These are phyloP conservation scores for Apamea crenata DNA, from an alignment of 2,888 invertebrate genomes.

Conservation along the genomic window DNA sequence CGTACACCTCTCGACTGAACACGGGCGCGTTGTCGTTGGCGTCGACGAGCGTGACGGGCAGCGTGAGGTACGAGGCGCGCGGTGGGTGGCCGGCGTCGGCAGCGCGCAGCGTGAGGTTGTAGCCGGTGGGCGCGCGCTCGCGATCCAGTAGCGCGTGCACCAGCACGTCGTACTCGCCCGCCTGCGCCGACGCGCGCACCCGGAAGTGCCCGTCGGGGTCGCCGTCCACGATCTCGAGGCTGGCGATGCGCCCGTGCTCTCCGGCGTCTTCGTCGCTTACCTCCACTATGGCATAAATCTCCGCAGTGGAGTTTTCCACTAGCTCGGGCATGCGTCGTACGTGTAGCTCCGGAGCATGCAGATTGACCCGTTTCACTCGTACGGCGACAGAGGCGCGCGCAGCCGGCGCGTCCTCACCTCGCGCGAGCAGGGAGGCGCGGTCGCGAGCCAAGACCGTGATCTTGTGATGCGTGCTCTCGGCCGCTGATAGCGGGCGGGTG, in stretches of 20 bases:
- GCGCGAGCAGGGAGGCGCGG: constrained; percentile 92
- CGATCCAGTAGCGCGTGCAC: constrained; percentile 94
- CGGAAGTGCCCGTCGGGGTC: constrained; percentile 97
- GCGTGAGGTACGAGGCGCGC: constrained; percentile 94
- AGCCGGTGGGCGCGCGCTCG: constrained; percentile 94
- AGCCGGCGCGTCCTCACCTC: constrained; percentile 91
- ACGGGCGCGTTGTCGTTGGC: constrained; percentile 96
- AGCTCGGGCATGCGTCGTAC: constrained; percentile 95
- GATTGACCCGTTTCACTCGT: constrained; percentile 95
- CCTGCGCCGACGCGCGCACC: constrained; percentile 91
- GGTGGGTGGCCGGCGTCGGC: constrained; percentile 95
- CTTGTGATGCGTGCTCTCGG: constrained; percentile 93
- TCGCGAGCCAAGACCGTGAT: constrained; percentile 96
- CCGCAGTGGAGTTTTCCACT: constrained; percentile 94
- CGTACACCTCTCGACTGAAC: constrained; percentile 96
- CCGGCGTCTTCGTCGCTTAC: constrained; percentile 96
- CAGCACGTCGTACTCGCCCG: constrained; percentile 94
- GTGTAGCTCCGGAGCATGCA: constrained; percentile 95
- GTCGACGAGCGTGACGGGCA: constrained; percentile 95
- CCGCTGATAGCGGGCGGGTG: constrained; percentile 94
- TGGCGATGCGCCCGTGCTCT: constrained; percentile 95
- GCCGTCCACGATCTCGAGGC: constrained; percentile 96
- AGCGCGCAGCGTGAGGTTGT: constrained; percentile 96
- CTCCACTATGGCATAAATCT: constrained; percentile 97
- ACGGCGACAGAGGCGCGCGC: constrained; percentile 95